Evolutionary conservation across 2,113 vertebrate genomes (phyloP).

Genomic region (Xiphophorus hellerii): DNA sequence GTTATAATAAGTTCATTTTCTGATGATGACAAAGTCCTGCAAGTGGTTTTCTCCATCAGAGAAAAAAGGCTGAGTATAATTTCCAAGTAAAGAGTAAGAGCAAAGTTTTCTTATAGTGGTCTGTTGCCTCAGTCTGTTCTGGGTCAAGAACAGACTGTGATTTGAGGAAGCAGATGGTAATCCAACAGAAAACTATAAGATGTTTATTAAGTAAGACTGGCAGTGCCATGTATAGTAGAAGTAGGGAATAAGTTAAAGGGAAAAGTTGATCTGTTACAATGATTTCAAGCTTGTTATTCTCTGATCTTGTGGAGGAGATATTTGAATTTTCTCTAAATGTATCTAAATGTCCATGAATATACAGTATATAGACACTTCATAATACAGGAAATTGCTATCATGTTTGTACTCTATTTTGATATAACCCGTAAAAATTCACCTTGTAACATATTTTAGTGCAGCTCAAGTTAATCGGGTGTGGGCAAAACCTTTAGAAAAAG

Average conservation of each 20-base stretch:
- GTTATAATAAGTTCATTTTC: conserved; percentile 34
- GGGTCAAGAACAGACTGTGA: conserved; percentile 39
- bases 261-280: background rate
- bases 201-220: conserved; percentile 49
- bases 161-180: conserved; percentile 69
- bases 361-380: background rate
- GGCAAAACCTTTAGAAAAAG: background rate
- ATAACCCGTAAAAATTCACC: too few species aligned
- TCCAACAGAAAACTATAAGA: conserved; percentile 50
- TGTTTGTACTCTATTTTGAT: too few species aligned
- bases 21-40: conserved; percentile 28
- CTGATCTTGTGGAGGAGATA: background rate
- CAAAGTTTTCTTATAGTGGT: conserved; percentile 31
- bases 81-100: conserved; percentile 37
- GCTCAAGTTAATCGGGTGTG: too few species aligned
- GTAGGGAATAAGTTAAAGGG: too few species aligned
- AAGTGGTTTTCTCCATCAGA: conserved; percentile 24
- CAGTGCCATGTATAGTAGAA: conserved; percentile 30
- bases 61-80: conserved; percentile 7
- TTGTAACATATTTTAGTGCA: too few species aligned
- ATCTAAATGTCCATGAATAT: background rate
- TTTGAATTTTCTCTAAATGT: background rate
- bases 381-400: too few species aligned
- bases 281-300: background rate
- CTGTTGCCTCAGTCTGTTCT: conserved; percentile 5